These are phyloP conservation scores for Morone saxatilis DNA, from an alignment of 2,113 vertebrate genomes.

Conservation along the genomic window DNA sequence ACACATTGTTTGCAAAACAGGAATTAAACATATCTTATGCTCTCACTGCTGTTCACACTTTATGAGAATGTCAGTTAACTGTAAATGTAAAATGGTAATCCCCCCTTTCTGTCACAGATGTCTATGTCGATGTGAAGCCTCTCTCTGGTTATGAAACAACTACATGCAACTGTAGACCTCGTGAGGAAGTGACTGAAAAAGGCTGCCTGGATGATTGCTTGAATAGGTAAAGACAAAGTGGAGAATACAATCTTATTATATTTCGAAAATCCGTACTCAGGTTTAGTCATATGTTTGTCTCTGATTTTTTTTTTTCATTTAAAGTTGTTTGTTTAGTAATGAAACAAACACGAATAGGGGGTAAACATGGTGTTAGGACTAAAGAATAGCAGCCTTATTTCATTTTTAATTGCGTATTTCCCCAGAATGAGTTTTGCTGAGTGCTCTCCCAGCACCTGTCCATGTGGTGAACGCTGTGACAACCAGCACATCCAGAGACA, in stretches of 20 bases:
- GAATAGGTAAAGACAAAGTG: constrained; percentile 87
- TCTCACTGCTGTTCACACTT: background rate
- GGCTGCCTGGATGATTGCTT: constrained; percentile 96
- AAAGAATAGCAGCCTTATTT: background rate
- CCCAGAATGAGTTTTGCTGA: constrained; percentile 98
- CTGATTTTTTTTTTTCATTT: background rate
- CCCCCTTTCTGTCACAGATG: constrained; percentile 82
- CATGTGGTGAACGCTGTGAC: constrained; percentile 92
- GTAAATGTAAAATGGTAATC: constrained; percentile 22
- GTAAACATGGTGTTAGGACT: background rate
- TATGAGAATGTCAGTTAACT: background rate
- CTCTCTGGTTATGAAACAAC: constrained; percentile 97
- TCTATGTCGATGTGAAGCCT: constrained; percentile 98
- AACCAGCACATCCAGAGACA: constrained; percentile 98
- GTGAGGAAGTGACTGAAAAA: constrained; percentile 85
- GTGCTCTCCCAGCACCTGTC: constrained; percentile 95
- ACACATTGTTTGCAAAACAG: constrained; percentile 7
- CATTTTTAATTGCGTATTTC: background rate
- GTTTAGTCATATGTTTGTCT: background rate
- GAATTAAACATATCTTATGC: constrained; percentile 11
- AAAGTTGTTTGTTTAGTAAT: background rate
- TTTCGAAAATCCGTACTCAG: background rate
- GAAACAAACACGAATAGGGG: background rate
- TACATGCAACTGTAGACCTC: constrained; percentile 93
- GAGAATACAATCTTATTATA: background rate